A percentile compares a stretch with the other conserved stretches of the same genome.
Evolutionary conservation across 2,888 invertebrate species (phyloP).

Genomic region (Yponomeuta malinellus): DNA sequence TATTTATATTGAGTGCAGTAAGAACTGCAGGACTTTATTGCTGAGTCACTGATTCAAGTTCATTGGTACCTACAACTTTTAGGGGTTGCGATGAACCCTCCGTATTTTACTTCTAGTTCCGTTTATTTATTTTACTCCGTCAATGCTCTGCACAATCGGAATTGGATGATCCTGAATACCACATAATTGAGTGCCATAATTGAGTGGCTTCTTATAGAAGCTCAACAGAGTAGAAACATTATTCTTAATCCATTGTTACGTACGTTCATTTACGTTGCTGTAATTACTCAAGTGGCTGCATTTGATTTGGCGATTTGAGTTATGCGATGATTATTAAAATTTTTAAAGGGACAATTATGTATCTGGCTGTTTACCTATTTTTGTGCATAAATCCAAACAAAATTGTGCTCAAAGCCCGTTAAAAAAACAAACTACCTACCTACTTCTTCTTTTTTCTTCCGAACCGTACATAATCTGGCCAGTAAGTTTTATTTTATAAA

Average conservation of each 20-base stretch:
- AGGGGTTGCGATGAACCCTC: not conserved
- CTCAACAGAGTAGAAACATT: slow-evolving; percentile 21
- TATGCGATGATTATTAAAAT: not conserved
- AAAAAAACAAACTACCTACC: too few species aligned
- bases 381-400: too few species aligned
- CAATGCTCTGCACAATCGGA: slow-evolving; percentile 2
- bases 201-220: slow-evolving; percentile 47
- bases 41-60: not conserved
- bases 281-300: not conserved
- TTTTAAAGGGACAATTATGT: not conserved
- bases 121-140: not conserved
- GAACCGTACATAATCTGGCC: too few species aligned
- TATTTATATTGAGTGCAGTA: too few species aligned
- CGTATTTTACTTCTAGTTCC: not conserved
- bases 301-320: not conserved
- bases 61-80: not conserved
- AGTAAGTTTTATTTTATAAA: too few species aligned
- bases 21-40: not conserved
- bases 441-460: too few species aligned
- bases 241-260: slow-evolving; percentile 13
- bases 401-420: too few species aligned
- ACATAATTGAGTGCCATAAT: slow-evolving; percentile 68
- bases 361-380: not conserved
- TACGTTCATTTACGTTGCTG: not conserved
- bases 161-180: slow-evolving; percentile 52